Conservation (phyloP, 2,797 vertebrate genomes). For the Lagothrix lagotricha region DNA sequence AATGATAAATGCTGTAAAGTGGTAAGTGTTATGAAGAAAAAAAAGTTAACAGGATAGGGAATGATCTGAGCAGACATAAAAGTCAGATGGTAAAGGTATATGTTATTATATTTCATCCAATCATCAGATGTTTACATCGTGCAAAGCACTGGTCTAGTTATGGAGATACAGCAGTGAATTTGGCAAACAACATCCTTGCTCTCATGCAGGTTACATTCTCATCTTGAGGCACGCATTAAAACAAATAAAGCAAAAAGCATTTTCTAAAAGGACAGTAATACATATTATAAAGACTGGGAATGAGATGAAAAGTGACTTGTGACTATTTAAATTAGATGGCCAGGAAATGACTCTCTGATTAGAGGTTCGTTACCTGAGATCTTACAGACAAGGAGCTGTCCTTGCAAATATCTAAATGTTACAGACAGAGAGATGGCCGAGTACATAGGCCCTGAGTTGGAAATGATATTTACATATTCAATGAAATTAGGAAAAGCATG, state of each 20-base stretch:
- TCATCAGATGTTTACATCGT: neutral
- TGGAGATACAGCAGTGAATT: neutral
- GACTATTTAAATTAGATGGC: neutral
- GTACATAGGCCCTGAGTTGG: neutral
- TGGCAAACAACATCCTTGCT: neutral
- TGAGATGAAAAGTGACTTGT: neutral
- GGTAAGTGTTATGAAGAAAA: neutral
- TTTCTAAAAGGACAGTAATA: neutral
- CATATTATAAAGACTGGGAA: neutral
- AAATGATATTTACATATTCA: conserved; percentile 9
- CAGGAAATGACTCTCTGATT: neutral
- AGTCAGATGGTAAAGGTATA: neutral
- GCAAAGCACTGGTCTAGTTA: neutral
- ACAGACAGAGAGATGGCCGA: neutral
- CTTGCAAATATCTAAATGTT: neutral
- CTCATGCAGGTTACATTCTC: neutral
- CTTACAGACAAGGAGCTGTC: neutral
- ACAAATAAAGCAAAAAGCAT: neutral
- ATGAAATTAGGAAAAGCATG: neutral
- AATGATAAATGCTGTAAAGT: neutral
- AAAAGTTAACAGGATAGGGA: neutral
- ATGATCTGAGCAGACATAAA: neutral
- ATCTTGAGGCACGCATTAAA: neutral
- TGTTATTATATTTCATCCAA: neutral
- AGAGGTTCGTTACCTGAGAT: neutral